phyloP scores from a whole-genome alignment of 2,797 vertebrate genomes.

The Mycteria americana region DNA sequence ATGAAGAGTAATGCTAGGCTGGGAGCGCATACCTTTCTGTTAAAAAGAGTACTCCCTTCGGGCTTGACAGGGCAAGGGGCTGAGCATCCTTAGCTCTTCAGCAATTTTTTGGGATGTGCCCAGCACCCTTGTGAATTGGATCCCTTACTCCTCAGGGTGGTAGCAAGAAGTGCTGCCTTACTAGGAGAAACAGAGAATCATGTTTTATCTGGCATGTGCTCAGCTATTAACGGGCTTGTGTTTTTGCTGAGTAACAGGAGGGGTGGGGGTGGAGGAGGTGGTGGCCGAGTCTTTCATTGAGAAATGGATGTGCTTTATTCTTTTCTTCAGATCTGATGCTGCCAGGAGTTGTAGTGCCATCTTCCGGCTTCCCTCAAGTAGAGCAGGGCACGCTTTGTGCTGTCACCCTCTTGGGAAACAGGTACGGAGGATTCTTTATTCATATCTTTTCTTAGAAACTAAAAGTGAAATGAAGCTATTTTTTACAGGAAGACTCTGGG shows the following conservation, averaged over 20 bases:
- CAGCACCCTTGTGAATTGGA: not conserved
- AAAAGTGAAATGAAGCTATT: not conserved
- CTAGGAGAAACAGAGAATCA: not conserved
- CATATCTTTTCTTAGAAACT: not conserved
- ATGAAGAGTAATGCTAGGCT: not conserved
- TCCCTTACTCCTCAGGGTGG: not conserved
- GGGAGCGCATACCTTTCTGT: not conserved
- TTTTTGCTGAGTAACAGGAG: constrained; percentile 35
- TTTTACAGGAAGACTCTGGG: not conserved
- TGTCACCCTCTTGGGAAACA: constrained; percentile 85
- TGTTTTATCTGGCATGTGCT: not conserved
- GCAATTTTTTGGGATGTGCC: not conserved
- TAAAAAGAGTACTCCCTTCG: accelerated
- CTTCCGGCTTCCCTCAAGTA: constrained; percentile 85
- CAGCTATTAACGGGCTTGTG: not conserved
- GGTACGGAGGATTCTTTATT: constrained; percentile 68
- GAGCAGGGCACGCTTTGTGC: constrained; percentile 84
- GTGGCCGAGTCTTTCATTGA: constrained; percentile 5
- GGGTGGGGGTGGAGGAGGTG: not conserved
- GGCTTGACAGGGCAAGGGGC: not conserved
- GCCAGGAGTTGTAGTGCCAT: constrained; percentile 88
- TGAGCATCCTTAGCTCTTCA: not conserved
- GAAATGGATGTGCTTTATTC: not conserved
- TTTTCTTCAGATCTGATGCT: constrained; percentile 85
- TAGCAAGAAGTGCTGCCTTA: not conserved